Conservation (phyloP, 2,797 vertebrate genomes). For the Enteromius viviparus region DNA sequence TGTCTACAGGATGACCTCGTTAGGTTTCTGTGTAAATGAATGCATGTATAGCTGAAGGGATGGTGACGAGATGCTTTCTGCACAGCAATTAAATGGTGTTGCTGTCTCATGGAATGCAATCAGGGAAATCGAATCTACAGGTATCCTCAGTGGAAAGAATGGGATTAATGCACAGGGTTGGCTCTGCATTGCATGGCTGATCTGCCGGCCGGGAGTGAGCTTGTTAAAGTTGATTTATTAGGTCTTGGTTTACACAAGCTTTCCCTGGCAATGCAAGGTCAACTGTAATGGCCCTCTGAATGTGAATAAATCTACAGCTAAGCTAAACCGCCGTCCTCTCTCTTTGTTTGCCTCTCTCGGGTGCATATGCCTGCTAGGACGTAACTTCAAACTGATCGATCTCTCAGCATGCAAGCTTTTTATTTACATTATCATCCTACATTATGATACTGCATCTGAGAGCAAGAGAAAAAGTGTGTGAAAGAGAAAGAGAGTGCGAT, state of each 20-base stretch:
- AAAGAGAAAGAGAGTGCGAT: background rate
- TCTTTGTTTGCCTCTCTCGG: constrained; percentile 58
- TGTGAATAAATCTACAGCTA: constrained; percentile 80
- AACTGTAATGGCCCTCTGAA: constrained; percentile 82
- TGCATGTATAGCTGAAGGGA: constrained; percentile 2
- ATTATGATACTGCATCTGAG: constrained; percentile 37
- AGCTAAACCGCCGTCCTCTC: constrained; percentile 47
- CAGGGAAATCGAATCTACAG: constrained; percentile 77
- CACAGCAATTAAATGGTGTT: constrained; percentile 78
- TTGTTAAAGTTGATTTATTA: constrained; percentile 87
- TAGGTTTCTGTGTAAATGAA: constrained; percentile 1
- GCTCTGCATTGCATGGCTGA: constrained; percentile 66
- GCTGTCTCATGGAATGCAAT: constrained; percentile 73
- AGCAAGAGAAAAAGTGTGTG: background rate
- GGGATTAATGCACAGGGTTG: constrained; percentile 47
- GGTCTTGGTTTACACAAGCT: constrained; percentile 79
- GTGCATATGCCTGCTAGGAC: constrained; percentile 53
- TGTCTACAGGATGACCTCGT: background rate
- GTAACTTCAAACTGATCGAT: constrained; percentile 66
- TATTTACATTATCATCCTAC: constrained; percentile 51
- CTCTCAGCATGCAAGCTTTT: constrained; percentile 44
- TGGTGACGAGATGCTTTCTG: constrained; percentile 72
- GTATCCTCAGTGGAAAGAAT: constrained; percentile 72
- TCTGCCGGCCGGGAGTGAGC: constrained; percentile 68
- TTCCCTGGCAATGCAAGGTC: constrained; percentile 81